Evolutionary conservation across 2,888 invertebrate species (phyloP).

Genomic region (Lasioglossum marginatum): DNA sequence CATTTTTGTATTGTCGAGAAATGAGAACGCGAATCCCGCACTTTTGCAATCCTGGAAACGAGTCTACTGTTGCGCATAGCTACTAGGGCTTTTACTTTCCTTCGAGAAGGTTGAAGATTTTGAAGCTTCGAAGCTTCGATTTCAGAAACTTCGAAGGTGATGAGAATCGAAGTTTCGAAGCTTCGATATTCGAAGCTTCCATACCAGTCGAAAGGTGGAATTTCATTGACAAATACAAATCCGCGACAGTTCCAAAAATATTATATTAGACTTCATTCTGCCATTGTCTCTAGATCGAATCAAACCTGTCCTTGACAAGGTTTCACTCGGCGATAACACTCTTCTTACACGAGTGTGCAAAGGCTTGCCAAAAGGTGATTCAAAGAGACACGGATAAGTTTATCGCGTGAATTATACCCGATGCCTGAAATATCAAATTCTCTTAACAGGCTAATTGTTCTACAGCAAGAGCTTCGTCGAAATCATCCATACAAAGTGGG

Average conservation of each 20-base stretch:
- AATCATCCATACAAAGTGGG: not conserved
- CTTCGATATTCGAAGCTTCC: no score
- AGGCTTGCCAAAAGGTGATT: constrained; percentile 52
- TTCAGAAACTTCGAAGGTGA: no score
- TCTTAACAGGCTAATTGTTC: not conserved
- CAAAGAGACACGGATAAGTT: constrained; percentile 41
- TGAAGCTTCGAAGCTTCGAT: no score
- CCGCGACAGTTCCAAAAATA: constrained; percentile 40
- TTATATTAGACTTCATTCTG: constrained; percentile 59
- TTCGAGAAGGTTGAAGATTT: no score
- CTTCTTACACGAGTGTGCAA: constrained; percentile 42
- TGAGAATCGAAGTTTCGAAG: no score
- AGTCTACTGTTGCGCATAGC: no score
- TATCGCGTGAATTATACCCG: constrained; percentile 20
- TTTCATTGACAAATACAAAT: constrained; percentile 58
- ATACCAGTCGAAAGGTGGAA: no score
- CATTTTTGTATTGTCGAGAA: no score
- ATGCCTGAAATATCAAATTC: not conserved
- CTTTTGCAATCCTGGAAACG: no score
- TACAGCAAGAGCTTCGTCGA: not conserved
- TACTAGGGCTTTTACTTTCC: no score
- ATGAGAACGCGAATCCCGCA: no score
- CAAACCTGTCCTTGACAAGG: constrained; percentile 61
- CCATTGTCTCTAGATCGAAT: constrained; percentile 58
- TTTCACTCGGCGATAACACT: constrained; percentile 56